Percentiles rank a stretch among this genome's conserved stretches.
Conservation (phyloP, 2,113 vertebrate species). For the Maccullochella peelii region DNA sequence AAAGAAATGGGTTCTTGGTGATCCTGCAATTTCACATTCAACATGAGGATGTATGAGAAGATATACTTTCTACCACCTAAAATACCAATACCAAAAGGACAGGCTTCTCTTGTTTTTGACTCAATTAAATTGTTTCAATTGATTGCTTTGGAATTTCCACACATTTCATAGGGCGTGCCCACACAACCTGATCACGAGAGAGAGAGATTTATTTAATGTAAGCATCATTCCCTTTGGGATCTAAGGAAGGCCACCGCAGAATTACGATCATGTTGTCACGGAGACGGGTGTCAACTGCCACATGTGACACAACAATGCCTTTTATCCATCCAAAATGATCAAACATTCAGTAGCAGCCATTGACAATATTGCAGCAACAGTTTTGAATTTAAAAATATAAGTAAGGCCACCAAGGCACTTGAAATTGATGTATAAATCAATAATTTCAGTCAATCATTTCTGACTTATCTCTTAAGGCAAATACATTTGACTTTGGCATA, state of each 20-base stretch:
- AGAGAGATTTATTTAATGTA: background rate
- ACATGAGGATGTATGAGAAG: background rate
- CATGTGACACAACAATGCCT: background rate
- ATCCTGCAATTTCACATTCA: constrained; percentile 61
- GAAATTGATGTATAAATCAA: constrained; percentile 1
- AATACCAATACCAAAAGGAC: background rate
- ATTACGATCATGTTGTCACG: constrained; percentile 17
- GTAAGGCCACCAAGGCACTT: constrained; percentile 39
- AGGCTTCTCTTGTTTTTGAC: constrained; percentile 14
- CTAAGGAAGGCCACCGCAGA: constrained; percentile 1
- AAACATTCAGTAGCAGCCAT: constrained; percentile 25
- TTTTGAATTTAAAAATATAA: constrained; percentile 22
- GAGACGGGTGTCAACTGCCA: background rate
- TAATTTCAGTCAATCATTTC: background rate
- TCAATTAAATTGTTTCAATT: background rate
- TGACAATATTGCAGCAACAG: constrained; percentile 32
- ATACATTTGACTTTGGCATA: constrained; percentile 36
- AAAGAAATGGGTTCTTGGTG: constrained; percentile 1
- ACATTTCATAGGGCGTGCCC: background rate
- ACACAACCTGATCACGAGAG: background rate
- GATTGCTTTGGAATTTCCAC: background rate
- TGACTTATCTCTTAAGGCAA: constrained; percentile 49
- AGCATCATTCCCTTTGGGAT: constrained; percentile 13
- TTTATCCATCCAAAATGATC: background rate
- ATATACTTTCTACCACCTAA: background rate